Conservation (phyloP, 1,140 invertebrate genomes). For the Hylyphantes graminicola region DNA sequence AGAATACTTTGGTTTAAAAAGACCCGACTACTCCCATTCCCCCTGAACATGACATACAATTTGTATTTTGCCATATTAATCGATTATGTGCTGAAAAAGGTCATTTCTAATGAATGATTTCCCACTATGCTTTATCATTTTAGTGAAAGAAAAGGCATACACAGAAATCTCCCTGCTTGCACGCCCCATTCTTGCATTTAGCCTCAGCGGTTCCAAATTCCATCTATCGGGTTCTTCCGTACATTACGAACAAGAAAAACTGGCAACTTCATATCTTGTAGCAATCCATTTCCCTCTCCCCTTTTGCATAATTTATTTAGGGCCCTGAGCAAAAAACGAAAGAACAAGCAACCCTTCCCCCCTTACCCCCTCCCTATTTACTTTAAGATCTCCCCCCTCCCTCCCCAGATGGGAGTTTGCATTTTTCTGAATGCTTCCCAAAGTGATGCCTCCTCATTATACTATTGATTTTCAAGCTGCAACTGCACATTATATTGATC, state of each 20-base stretch:
- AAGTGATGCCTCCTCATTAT: conserved; percentile 58
- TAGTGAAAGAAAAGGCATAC: too few relatives aligned
- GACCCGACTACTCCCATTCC: too few relatives aligned
- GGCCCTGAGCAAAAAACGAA: conserved; percentile 18
- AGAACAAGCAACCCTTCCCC: conserved; percentile 26
- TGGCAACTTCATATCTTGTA: not conserved
- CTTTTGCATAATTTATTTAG: conserved; percentile 26
- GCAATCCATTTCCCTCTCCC: conserved; percentile 19
- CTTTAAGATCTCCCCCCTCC: conserved; percentile 42
- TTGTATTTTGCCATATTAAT: too few relatives aligned
- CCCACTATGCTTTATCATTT: too few relatives aligned
- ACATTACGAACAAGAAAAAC: not conserved
- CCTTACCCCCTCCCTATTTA: conserved; percentile 23
- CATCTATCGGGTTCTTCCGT: too few relatives aligned
- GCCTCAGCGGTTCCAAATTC: too few relatives aligned
- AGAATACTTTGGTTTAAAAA: too few relatives aligned
- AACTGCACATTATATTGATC: conserved; percentile 59
- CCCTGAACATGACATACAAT: too few relatives aligned
- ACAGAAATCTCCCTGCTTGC: too few relatives aligned
- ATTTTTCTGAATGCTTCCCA: conserved; percentile 54
- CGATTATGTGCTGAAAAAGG: too few relatives aligned
- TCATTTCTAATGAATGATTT: too few relatives aligned
- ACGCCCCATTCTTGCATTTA: too few relatives aligned
- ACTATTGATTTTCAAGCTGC: conserved; percentile 57
- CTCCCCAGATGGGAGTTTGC: conserved; percentile 34